phyloP scores from a whole-genome alignment of 1,140 invertebrate genomes.

The Metaphire vulgaris region DNA sequence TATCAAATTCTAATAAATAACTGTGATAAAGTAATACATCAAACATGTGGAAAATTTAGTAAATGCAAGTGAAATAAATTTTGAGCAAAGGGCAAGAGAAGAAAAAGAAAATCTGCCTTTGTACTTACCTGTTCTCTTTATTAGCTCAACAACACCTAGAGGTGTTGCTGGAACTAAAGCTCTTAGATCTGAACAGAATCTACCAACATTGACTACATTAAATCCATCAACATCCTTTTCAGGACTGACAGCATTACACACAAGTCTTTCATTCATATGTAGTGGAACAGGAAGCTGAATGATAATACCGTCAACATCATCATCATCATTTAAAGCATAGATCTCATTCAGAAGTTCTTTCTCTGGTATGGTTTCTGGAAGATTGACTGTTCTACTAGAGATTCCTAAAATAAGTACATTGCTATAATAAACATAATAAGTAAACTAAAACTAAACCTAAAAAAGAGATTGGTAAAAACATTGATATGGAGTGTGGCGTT shows the following conservation, averaged over 20 bases:
- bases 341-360: constrained; percentile 63
- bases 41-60: too few species aligned
- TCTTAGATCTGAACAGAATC: constrained; percentile 64
- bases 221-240: constrained; percentile 89
- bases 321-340: constrained; percentile 63
- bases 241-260: constrained; percentile 69
- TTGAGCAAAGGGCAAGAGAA: too few species aligned
- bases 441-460: too few species aligned
- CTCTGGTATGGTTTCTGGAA: constrained; percentile 59
- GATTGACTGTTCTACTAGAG: constrained; percentile 59
- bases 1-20: too few species aligned
- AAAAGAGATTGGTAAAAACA: too few species aligned
- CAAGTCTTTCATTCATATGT: constrained; percentile 61
- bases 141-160: constrained; percentile 68
- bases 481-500: too few species aligned
- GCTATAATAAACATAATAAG: too few species aligned
- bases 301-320: constrained; percentile 70
- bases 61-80: too few species aligned
- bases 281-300: constrained; percentile 76
- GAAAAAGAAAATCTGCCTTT: too few species aligned
- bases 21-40: too few species aligned
- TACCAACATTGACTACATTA: constrained; percentile 47
- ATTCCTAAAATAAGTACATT: constrained; percentile 54
- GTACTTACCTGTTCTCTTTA: constrained; percentile 59
- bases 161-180: constrained; percentile 80